Base-by-base conservation (phyloP, 2,888 invertebrate genomes). In the Hypomecis punctinalis region DNA sequence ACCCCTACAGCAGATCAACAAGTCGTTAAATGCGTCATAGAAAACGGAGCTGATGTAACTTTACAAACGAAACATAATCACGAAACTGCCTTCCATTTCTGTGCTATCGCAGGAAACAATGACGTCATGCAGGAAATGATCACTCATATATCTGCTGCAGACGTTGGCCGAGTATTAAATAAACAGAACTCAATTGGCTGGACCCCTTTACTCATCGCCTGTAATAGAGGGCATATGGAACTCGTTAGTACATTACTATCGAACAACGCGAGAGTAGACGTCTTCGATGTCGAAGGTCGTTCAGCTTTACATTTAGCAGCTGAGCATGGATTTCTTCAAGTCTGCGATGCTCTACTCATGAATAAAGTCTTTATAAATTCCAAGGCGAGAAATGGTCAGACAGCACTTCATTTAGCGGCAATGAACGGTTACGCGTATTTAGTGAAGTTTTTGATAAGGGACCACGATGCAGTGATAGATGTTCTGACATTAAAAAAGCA, bases 311-410 rank as follows among this genome's bases (percentile, higher is more conserved):
- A 99, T 88, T 92, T 99, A 76, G 98, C 99, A 10, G 98, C 99
- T 0, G 98, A 99, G 88, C 96, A 97, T 78, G 99, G 99, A 5
- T 99, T 96, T 83, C 93, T 98, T 75, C 95, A 96, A 93, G 97
- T 97, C 0, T 97, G 97, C 87, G 97, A 97, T 93, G 98, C 95
- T 0, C 93, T 99, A 57, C 93, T 99, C 47, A 96, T 97, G 55
- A 97, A 98, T 90, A 99, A 99, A 90, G 99, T 99, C 0, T 99
- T 99, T 88, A 99, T 99, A 70, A 99, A 99, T 90, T 99, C 99
- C 11, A 99, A 99, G 89, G 99, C 99, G 0, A 95, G 99, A 81
- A 97, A 98, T 69, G 99, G 99, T 6, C 94, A 99, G 76, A 99
- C 99, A 6, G 99, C 99, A 0, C 94, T 99, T n/a, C 99, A 99